Evolutionary conservation across 2,888 invertebrate species (phyloP), one percentile per base, ranked within the genome.

Genomic region (Deladenus siricidicola): DNA sequence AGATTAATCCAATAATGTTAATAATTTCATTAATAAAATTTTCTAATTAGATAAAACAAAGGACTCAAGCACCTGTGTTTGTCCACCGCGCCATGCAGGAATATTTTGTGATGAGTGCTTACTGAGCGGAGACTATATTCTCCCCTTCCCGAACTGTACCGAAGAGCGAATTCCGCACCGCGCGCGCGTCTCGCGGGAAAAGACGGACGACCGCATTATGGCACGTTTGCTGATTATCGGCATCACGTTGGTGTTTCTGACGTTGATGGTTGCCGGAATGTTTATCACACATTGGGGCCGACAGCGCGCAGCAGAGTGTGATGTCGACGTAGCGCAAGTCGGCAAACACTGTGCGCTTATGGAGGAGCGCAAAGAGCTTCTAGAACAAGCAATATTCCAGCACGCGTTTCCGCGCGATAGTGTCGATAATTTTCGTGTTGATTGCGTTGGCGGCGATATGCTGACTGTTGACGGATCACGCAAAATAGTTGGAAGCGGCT

Each of bases 1-100:
- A n/a, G n/a, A n/a, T n/a, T n/a, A n/a, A n/a, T n/a, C n/a, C n/a
- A n/a, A n/a, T n/a, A n/a, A n/a, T n/a, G n/a, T n/a, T n/a, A n/a
- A n/a, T n/a, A n/a, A n/a, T n/a, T n/a, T 48, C 10, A 48, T 10
- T 48, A 19, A 3, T n/a, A 58, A 42, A 19, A 17, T 8, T 24
- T 29, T 8, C 6, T 1, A 24, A 62, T 10, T 30, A 60, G 60
- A 60, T 34, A 60, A 60, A 34, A 21, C 17, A 21, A 58, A 63
- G n/a, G 34, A 39, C 43, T 39, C 29, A 29, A 28, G 65, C 24
- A 64, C 28, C 64, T 75, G 75, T 39, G 53, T 66, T 8, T 75
- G 75, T 53, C 73, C 75, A 2, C 65, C 65, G 1, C 68, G 72
- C 54, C 72, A 69, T 56, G 67, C 60, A 23, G 75, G 75, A 19